Conservation (phyloP, 2,113 vertebrate genomes). For the Ursus arctos region DNA sequence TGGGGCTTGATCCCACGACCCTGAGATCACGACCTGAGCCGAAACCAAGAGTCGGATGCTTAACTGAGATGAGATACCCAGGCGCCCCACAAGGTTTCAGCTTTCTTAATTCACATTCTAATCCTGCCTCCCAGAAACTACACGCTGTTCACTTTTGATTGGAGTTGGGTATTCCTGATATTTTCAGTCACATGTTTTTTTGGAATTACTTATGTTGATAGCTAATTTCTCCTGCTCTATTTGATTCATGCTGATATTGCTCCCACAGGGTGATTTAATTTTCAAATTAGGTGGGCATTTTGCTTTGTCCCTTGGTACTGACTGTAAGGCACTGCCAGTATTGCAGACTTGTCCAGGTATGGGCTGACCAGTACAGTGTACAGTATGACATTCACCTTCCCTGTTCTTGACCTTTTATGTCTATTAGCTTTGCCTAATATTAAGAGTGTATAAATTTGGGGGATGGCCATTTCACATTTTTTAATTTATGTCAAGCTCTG, state of each 20-base stretch:
- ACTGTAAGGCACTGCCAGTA: neutral
- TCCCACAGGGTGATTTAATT: neutral
- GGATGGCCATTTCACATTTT: neutral
- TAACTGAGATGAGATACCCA: neutral
- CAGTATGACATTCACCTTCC: neutral
- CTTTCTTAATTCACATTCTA: neutral
- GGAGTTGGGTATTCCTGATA: neutral
- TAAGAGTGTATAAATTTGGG: neutral
- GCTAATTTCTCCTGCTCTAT: neutral
- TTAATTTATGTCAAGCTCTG: slow-evolving; percentile 2
- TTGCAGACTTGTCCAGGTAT: neutral
- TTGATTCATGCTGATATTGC: neutral
- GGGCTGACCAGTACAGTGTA: neutral
- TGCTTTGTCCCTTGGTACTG: neutral
- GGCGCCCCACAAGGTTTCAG: neutral
- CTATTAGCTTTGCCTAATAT: neutral
- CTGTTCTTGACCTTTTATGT: neutral
- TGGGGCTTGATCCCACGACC: neutral
- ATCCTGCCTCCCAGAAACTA: neutral
- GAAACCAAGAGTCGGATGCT: neutral
- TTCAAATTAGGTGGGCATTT: slow-evolving; percentile 16
- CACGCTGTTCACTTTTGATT: neutral
- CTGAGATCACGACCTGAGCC: neutral
- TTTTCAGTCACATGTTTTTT: neutral
- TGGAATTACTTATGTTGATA: neutral